Evolutionary conservation across 2,888 invertebrate genomes (phyloP).

Genomic region (Thera obeliscata): DNA sequence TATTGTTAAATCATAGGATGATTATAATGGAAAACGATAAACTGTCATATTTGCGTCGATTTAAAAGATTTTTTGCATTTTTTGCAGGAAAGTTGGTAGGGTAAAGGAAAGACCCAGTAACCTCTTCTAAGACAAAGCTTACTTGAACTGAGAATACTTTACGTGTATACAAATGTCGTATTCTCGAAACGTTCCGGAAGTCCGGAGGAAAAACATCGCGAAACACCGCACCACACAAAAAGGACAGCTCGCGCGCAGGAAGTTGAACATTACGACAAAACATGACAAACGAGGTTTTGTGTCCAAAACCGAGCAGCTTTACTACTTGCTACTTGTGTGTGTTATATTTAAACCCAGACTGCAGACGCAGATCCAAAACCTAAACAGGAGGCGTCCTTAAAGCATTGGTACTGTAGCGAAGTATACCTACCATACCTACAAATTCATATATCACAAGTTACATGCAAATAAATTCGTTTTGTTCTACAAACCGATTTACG

Average conservation of each 20-base stretch:
- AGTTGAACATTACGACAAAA: conserved; percentile 56
- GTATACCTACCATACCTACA: background rate
- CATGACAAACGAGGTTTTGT: conserved; percentile 51
- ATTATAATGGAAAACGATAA: too few relatives aligned
- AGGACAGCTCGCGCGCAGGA: conserved; percentile 54
- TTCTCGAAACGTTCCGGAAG: conserved; percentile 61
- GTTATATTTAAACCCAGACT: conserved; percentile 43
- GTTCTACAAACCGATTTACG: too few relatives aligned
- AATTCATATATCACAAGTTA: background rate
- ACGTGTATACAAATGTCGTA: conserved; percentile 44
- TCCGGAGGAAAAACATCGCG: conserved; percentile 66
- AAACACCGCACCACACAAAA: conserved; percentile 58
- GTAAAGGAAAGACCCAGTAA: conserved; percentile 3
- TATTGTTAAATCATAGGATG: too few relatives aligned
- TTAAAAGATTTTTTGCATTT: background rate
- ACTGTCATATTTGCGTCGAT: too few relatives aligned
- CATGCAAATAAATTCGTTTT: too few relatives aligned
- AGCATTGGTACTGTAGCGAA: too few relatives aligned
- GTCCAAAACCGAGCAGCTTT: conserved; percentile 44
- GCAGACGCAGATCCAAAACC: conserved; percentile 23
- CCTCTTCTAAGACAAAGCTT: conserved; percentile 20
- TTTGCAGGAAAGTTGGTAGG: background rate
- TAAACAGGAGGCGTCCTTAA: conserved; percentile 2
- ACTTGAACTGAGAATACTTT: conserved; percentile 26
- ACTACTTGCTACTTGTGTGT: conserved; percentile 44